Evolutionary conservation across 30 jellyfish, hydroid and myxozoan genomes (phyloP), one percentile per base, ranked within the genome.

Genomic region (Nemopilema nomurai): DNA sequence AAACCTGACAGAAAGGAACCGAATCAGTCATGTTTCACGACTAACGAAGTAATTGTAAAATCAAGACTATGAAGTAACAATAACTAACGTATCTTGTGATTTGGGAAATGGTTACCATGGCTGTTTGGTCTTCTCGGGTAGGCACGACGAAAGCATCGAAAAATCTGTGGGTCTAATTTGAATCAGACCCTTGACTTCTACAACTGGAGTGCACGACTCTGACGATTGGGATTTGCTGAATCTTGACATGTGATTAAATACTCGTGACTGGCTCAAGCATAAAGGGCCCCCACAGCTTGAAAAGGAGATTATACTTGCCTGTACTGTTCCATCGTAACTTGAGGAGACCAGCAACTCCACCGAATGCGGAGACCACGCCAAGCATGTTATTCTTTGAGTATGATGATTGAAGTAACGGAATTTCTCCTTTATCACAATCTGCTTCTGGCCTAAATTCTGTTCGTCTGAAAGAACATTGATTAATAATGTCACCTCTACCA

Each of bases 311-410:
- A 62, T 18, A 27, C 30, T 0, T 69, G 74, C 91, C 89, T 88
- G 97, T 28, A 89, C 96, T 9, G 96, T 27, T 1, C 98, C 97
- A 89, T 93, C 97, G 85, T 71, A 93, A 21, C 97, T 89, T 17
- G 97, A 80, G 0, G 91, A 83, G 0, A 95, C 97, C 18, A 93
- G 86, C 16, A 88, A 33, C 18, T 89, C 97, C 29, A 63, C 33
- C n/a, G 89, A 33, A 67, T 93, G 98, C 24, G 97, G 96, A 67
- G 96, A 88, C 98, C 98, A 93, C 20, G 88, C 62, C 26, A 93
- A 82, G 29, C 85, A 16, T 0, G 98, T 93, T 28, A 93, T 84
- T 57, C 98, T 50, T 50, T 87, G 96, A 28, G 86, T 0, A 71
- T 93, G 98, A 41, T 75, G 41, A 51, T 74, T 69, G 74, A 93